Conservation (phyloP, 2,888 invertebrate species). For the Drosophila kokeensis region DNA sequence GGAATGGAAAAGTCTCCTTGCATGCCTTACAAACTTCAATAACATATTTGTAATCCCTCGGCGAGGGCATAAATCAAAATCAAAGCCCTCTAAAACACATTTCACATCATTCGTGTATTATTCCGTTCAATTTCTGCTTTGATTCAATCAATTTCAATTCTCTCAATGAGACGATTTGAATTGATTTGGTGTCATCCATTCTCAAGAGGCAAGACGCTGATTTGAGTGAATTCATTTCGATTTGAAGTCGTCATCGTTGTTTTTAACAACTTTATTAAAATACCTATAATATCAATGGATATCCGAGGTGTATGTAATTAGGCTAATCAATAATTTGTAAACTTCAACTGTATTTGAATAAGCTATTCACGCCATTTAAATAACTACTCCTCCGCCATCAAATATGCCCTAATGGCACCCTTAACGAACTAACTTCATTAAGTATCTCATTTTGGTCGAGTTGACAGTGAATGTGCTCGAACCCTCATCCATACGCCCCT, state of each 20-base stretch:
- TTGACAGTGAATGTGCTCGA: background rate
- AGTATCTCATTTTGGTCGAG: slow-evolving; percentile 9
- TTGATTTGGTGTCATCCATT: too few relatives aligned
- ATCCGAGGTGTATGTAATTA: background rate
- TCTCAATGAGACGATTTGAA: background rate
- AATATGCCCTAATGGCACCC: background rate
- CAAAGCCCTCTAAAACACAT: background rate
- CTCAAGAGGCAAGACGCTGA: background rate
- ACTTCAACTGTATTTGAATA: background rate
- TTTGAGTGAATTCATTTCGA: background rate
- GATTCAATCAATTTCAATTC: background rate
- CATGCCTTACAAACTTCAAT: background rate
- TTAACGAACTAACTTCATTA: background rate
- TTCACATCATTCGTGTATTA: background rate
- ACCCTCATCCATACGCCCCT: background rate
- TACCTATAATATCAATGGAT: background rate
- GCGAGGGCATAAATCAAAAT: background rate
- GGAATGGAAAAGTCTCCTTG: background rate
- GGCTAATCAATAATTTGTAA: background rate
- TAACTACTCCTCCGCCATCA: background rate
- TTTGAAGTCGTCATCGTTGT: background rate
- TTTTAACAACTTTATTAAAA: background rate
- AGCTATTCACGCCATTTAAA: background rate
- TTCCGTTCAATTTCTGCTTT: background rate
- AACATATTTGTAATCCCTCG: background rate